phyloP scores from a whole-genome alignment of 2,888 invertebrate species.

The Diarsia mendica region DNA sequence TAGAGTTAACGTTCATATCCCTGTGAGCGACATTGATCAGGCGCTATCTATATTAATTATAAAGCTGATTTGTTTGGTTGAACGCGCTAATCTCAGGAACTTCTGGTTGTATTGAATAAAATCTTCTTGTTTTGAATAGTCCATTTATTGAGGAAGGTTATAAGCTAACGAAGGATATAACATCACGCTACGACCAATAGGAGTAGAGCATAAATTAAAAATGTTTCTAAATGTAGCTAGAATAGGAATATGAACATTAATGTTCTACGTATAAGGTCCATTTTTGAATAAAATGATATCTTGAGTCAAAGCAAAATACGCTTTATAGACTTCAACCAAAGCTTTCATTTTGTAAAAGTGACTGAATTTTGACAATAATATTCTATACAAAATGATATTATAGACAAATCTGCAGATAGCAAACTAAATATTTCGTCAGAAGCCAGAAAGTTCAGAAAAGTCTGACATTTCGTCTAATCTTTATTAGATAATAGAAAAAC shows the following conservation, averaged over 20 bases:
- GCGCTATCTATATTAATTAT: too few relatives aligned
- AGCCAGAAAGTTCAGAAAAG: conserved; percentile 13
- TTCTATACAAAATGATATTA: conserved; percentile 27
- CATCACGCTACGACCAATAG: too few relatives aligned
- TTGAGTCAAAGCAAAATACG: neutral
- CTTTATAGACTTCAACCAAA: neutral
- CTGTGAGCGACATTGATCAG: neutral
- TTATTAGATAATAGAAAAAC: neutral
- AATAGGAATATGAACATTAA: neutral
- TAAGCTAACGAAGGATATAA: too few relatives aligned
- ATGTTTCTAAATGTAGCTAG: too few relatives aligned
- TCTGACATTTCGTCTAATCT: conserved; percentile 9
- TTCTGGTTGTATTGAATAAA: too few relatives aligned
- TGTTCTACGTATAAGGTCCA: neutral
- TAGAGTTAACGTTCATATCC: neutral
- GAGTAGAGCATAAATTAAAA: too few relatives aligned
- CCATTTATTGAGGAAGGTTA: too few relatives aligned
- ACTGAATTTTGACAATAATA: conserved; percentile 52
- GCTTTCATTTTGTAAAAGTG: conserved; percentile 11
- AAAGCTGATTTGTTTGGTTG: too few relatives aligned
- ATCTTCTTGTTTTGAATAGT: too few relatives aligned
- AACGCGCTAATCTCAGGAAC: too few relatives aligned
- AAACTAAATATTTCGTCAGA: neutral
- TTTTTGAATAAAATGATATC: neutral
- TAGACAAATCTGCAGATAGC: conserved; percentile 12